A percentile compares a stretch with the other conserved stretches of the same genome.
Conservation (phyloP, 1,140 invertebrate genomes). For the Aphaenogaster floridana region DNA sequence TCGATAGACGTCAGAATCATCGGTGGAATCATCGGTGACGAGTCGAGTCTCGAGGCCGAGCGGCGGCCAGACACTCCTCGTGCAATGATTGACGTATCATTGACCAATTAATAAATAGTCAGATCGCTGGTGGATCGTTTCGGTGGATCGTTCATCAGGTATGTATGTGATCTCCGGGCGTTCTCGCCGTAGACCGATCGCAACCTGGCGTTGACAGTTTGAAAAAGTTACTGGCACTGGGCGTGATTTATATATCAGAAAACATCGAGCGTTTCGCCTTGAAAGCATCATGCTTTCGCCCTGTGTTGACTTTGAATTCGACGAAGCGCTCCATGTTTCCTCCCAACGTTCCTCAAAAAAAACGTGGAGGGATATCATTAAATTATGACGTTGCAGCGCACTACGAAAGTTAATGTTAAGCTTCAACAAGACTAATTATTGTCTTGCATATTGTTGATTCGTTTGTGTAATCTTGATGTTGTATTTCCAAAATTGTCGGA, state of each 20-base stretch:
- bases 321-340: not conserved
- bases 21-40: conserved; percentile 2
- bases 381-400: not conserved
- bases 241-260: conserved; percentile 10
- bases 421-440: not conserved
- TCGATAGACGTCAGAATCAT: conserved; percentile 36
- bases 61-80: not conserved
- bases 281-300: not conserved
- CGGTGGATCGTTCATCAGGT: conserved; percentile 13
- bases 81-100: not conserved
- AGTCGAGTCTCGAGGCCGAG: not conserved
- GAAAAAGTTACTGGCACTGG: not conserved
- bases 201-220: conserved; percentile 19
- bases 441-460: conserved; percentile 13
- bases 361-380: too few species aligned
- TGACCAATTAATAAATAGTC: conserved; percentile 4
- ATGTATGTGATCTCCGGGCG: not conserved
- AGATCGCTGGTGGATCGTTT: not conserved
- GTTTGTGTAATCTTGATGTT: not conserved
- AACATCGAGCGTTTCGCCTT: not conserved
- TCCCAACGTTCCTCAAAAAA: not conserved
- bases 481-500: not conserved
- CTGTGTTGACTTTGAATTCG: not conserved
- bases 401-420: not conserved
- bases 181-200: not conserved